A percentile compares a stretch with the other conserved stretches of the same genome.
Evolutionary conservation across 2,113 vertebrate species (phyloP).

Genomic region (Paralichthys olivaceus): DNA sequence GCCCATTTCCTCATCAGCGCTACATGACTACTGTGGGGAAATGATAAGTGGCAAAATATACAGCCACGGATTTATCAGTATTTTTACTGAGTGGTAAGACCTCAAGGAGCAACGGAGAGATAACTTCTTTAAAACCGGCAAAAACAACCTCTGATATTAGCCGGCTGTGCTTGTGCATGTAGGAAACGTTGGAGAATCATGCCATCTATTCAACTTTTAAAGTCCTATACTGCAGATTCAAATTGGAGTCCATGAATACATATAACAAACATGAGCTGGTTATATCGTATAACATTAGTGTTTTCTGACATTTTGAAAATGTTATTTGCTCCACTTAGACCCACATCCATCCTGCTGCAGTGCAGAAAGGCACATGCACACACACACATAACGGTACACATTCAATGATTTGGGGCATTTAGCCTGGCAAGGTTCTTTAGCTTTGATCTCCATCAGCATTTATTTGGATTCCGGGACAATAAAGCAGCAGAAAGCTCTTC

Average conservation of each 20-base stretch:
- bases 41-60: conserved; percentile 2
- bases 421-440: conserved; percentile 35
- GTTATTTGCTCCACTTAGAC: conserved; percentile 3
- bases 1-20: background rate
- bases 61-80: background rate
- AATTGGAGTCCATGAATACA: background rate
- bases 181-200: background rate
- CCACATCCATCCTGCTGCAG: background rate
- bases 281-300: background rate
- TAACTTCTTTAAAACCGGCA: background rate
- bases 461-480: conserved; percentile 50
- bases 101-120: background rate
- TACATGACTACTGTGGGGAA: background rate
- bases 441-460: conserved; percentile 57
- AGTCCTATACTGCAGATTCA: too few relatives aligned
- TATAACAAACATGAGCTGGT: background rate
- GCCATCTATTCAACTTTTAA: background rate
- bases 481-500: conserved; percentile 33
- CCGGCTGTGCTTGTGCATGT: background rate
- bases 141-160: background rate
- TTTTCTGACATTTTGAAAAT: background rate
- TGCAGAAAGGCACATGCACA: background rate
- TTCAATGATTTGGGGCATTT: conserved; percentile 39
- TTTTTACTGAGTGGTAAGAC: background rate
- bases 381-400: conserved; percentile 1